These are phyloP conservation scores for Xylota segnis DNA, from an alignment of 2,888 invertebrate genomes.

Conservation along the genomic window DNA sequence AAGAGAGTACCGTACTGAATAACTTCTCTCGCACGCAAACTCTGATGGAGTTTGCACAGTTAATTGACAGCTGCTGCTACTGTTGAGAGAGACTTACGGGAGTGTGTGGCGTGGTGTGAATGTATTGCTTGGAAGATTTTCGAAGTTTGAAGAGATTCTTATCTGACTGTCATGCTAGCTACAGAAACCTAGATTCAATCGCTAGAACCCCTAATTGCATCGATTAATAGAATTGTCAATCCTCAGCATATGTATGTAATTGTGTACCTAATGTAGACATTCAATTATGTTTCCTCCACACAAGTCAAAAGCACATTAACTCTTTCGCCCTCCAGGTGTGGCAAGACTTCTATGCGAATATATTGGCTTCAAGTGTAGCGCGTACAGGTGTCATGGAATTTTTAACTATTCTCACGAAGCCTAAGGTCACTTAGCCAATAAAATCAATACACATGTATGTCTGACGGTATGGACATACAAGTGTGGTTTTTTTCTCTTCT, in stretches of 20 bases:
- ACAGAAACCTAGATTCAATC: too few species aligned
- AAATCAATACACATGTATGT: neutral
- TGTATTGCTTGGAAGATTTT: too few species aligned
- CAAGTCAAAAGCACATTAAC: neutral
- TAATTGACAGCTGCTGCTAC: too few species aligned
- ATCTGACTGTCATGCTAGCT: too few species aligned
- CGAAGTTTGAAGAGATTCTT: too few species aligned
- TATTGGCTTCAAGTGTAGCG: neutral
- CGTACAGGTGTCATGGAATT: conserved; percentile 17
- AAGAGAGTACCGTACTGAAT: too few species aligned
- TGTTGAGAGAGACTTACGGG: too few species aligned
- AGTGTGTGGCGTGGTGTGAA: too few species aligned
- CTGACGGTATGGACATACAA: neutral
- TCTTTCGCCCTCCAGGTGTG: neutral
- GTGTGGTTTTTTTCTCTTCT: neutral
- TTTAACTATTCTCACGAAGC: neutral
- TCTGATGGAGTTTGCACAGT: too few species aligned
- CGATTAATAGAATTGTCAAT: neutral
- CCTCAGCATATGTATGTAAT: too few species aligned
- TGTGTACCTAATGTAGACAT: too few species aligned
- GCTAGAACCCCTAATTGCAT: neutral
- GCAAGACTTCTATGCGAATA: conserved; percentile 13
- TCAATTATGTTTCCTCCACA: neutral
- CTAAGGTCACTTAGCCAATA: neutral
- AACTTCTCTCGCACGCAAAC: too few species aligned